Conservation (phyloP, 2,888 invertebrate genomes). For the Opisthograptis luteolata region DNA sequence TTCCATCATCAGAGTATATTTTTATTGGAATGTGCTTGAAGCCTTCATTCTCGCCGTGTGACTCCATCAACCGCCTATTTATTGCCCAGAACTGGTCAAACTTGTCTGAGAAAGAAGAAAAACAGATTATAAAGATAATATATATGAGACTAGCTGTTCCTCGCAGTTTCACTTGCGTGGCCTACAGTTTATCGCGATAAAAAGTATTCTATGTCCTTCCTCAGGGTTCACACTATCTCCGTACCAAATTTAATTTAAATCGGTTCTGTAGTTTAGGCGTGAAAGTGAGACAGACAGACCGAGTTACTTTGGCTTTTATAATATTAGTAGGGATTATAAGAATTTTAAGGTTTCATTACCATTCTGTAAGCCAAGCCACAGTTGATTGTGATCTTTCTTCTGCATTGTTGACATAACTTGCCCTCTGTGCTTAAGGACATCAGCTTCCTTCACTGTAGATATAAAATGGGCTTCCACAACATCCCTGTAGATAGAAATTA, state of each 20-base stretch:
- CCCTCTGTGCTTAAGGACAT: conserved; percentile 97
- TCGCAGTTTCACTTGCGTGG: too few relatives aligned
- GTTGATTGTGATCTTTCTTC: conserved; percentile 97
- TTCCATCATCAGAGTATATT: conserved; percentile 89
- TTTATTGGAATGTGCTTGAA: conserved; percentile 96
- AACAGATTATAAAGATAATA: too few relatives aligned
- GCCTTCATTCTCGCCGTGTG: conserved; percentile 89
- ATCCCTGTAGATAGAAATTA: too few relatives aligned
- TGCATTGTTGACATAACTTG: conserved; percentile 96
- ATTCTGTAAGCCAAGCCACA: conserved; percentile 97
- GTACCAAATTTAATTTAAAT: too few relatives aligned
- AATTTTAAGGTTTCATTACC: conserved; percentile 81
- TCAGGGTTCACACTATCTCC: too few relatives aligned
- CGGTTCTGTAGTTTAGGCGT: too few relatives aligned
- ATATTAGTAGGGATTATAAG: neutral
- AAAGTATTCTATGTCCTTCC: too few relatives aligned
- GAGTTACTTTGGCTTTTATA: too few relatives aligned
- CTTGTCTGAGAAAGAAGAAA: conserved; percentile 88
- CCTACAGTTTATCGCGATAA: too few relatives aligned
- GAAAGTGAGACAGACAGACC: too few relatives aligned
- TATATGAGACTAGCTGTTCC: too few relatives aligned
- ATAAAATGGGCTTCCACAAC: conserved; percentile 97
- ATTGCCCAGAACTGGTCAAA: conserved; percentile 99
- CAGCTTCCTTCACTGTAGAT: conserved; percentile 98
- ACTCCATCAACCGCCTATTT: conserved; percentile 97